Percentiles rank a stretch among this genome's conserved stretches.
Conservation (phyloP, 2,888 invertebrate species). For the Mythimna lalbum region DNA sequence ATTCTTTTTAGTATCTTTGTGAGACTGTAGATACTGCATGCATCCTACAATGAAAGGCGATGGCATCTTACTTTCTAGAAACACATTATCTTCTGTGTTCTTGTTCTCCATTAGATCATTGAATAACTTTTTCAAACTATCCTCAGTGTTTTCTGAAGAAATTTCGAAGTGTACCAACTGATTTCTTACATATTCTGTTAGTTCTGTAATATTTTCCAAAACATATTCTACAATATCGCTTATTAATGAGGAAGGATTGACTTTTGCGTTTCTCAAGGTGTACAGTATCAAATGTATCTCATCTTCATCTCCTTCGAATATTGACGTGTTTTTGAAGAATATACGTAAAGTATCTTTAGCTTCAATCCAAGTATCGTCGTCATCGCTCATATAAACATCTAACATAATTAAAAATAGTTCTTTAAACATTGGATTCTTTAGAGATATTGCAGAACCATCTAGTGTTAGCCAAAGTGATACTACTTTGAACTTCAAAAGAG, state of each 20-base stretch:
- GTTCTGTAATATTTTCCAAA: constrained; percentile 76
- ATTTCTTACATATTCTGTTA: constrained; percentile 78
- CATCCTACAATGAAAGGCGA: constrained; percentile 86
- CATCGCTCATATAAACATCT: constrained; percentile 86
- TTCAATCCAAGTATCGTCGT: constrained; percentile 84
- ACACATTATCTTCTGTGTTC: constrained; percentile 76
- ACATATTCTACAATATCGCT: constrained; percentile 83
- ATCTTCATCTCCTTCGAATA: constrained; percentile 92
- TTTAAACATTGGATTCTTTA: constrained; percentile 88
- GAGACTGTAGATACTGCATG: constrained; percentile 79
- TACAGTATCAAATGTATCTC: constrained; percentile 93
- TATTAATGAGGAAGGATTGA: constrained; percentile 77
- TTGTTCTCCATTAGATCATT: constrained; percentile 82
- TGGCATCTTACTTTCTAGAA: constrained; percentile 83
- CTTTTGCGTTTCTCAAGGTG: constrained; percentile 80
- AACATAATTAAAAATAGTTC: constrained; percentile 90
- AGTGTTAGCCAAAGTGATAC: constrained; percentile 85
- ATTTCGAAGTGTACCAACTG: constrained; percentile 83
- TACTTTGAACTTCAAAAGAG: constrained; percentile 85
- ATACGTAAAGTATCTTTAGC: constrained; percentile 89
- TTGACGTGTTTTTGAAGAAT: constrained; percentile 91
- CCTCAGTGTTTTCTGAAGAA: constrained; percentile 76
- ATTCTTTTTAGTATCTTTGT: constrained; percentile 80
- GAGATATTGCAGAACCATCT: constrained; percentile 88
- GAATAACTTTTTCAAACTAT: constrained; percentile 79